Evolutionary conservation across 2,113 vertebrate genomes (phyloP).

Genomic region (Psophia crepitans): DNA sequence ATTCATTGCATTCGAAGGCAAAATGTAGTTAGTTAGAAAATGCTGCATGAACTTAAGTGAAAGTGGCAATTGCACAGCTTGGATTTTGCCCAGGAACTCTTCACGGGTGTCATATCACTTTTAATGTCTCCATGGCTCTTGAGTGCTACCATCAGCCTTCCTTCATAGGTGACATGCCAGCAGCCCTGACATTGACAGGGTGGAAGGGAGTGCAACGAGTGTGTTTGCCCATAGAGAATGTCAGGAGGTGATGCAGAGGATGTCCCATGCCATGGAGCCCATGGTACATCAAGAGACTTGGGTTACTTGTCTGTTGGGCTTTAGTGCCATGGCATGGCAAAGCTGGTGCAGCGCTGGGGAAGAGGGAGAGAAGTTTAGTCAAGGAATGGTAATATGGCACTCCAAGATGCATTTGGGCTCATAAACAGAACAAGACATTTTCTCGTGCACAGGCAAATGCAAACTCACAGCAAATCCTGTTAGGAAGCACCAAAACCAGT

Average conservation of each 20-base stretch:
- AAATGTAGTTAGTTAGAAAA: background rate
- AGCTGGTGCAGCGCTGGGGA: background rate
- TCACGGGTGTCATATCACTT: background rate
- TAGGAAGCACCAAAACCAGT: background rate
- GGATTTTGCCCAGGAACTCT: background rate
- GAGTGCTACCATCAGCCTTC: background rate
- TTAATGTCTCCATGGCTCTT: background rate
- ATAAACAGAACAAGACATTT: background rate
- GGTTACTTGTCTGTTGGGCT: background rate
- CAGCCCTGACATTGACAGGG: background rate
- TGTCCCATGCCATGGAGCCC: background rate
- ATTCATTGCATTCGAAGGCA: background rate
- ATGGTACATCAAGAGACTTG: background rate
- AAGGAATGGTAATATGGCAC: background rate
- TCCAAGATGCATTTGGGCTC: background rate
- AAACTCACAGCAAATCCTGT: background rate
- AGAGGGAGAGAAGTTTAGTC: background rate
- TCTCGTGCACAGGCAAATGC: background rate
- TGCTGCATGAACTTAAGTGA: background rate
- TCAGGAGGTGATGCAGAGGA: background rate
- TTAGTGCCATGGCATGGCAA: background rate
- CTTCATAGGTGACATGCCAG: background rate
- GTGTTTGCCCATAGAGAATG: background rate
- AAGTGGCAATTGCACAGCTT: background rate
- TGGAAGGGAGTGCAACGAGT: background rate